Base-by-base conservation (phyloP, 2,797 vertebrate species). In the Prunella strophiata region DNA sequence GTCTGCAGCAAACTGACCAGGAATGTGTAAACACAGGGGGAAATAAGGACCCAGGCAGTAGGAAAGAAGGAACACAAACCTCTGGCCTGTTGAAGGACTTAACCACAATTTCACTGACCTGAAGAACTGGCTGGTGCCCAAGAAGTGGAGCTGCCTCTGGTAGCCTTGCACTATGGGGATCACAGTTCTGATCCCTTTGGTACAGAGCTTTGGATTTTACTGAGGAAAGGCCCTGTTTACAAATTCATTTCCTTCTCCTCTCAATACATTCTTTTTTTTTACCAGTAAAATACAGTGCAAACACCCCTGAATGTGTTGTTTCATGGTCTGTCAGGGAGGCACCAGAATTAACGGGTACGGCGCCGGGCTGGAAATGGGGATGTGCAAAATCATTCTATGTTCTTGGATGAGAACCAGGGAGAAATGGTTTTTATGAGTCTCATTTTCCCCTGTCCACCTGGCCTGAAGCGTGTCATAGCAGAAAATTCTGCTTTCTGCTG, bases 41-140 rank as follows among this genome's bases (percentile, higher is more conserved):
- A 80, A 94, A 73, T 10, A 71, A 90, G 85, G 76, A 78, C 13
- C 7, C 38, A 23, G 58, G 79, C 50, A 73, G 22, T 7, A n/a
- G 19, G 21, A 86, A 73, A 85, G 32, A 45, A 77, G 78, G 72
- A 65, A 63, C 47, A 50, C 32, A 91, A 86, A 88, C 63, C 70
- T 73, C 40, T 78, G 88, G 67, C 62, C 58, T 84, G 16, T 3
- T 67, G 55, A 62, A 80, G 73, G 38, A 13, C 3, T 66, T 45
- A 88, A 65, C 54, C 34, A n/a, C n/a, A 59, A 7, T 74, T 86
- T 88, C 59, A 71, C 52, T 89, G 78, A 96, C 84, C 86, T 88
- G 82, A 75, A 67, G 67, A 90, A 73, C 51, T 79, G 76, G 82
- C 58, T 68, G 71, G 36, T 89, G 62, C 43, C 84, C 86, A 91